Evolutionary conservation across 1,140 invertebrate species (phyloP).

Genomic region (Hirudo medicinalis): DNA sequence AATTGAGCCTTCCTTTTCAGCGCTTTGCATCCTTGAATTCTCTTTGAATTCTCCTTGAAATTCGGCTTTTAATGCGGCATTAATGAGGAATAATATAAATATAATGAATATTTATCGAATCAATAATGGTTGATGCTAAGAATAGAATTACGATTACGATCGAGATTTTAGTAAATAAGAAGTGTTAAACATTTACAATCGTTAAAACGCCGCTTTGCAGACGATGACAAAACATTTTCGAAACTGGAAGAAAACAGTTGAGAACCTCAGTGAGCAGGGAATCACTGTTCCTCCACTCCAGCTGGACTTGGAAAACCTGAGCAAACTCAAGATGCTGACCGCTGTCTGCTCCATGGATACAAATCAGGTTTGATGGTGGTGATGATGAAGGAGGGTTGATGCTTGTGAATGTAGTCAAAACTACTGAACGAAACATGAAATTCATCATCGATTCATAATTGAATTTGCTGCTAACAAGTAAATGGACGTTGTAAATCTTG

Average conservation of each 20-base stretch:
- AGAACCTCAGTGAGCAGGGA: constrained; percentile 14
- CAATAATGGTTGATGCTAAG: neutral
- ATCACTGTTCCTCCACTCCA: constrained; percentile 11
- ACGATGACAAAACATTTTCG: constrained; percentile 19
- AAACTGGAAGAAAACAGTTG: constrained; percentile 16
- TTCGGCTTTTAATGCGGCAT: neutral
- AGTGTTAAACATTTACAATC: neutral
- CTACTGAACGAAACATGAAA: too few species aligned
- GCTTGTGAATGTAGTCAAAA: too few species aligned
- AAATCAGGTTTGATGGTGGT: neutral
- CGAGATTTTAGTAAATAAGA: neutral
- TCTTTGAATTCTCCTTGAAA: neutral
- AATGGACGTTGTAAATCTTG: too few species aligned
- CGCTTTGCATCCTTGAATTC: neutral
- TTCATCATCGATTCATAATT: too few species aligned
- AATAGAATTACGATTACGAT: too few species aligned
- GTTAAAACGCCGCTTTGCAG: neutral
- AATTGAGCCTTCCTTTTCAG: too few species aligned
- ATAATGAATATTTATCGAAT: neutral
- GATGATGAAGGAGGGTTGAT: neutral
- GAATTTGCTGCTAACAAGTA: too few species aligned
- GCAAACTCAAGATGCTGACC: neutral
- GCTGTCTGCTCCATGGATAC: constrained; percentile 13
- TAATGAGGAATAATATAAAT: neutral
- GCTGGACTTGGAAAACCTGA: constrained; percentile 8